A percentile compares a stretch with the other conserved stretches of the same genome.
Evolutionary conservation across 2,797 vertebrate genomes (phyloP).

Genomic region (Allobates femoralis): DNA sequence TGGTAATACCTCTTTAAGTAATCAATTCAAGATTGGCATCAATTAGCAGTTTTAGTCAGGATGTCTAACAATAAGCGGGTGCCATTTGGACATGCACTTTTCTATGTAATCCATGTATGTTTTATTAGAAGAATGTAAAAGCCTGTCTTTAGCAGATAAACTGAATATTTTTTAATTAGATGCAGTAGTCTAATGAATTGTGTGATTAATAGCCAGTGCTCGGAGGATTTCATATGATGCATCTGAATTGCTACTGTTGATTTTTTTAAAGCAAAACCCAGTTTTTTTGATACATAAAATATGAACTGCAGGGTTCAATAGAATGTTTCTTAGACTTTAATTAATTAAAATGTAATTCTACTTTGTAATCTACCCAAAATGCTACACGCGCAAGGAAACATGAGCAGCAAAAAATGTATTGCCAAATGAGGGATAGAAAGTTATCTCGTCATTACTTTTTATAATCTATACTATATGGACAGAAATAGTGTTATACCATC

Average conservation of each 20-base stretch:
- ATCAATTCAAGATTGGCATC: neutral
- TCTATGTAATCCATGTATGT: neutral
- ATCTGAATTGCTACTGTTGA: slow-evolving; percentile 51
- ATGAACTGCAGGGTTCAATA: slow-evolving; percentile 39
- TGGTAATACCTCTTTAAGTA: no score
- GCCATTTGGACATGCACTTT: neutral
- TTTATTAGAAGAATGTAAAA: slow-evolving; percentile 34
- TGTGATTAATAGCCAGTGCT: slow-evolving; percentile 58
- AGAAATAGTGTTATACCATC: no score
- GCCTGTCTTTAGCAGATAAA: slow-evolving; percentile 31
- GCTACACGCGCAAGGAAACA: neutral
- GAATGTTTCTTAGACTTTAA: slow-evolving; percentile 25
- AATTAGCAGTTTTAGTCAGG: neutral
- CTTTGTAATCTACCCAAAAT: neutral
- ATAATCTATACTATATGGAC: no score
- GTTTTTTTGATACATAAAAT: slow-evolving; percentile 50
- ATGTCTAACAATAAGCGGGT: neutral
- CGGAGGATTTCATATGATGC: slow-evolving; percentile 51
- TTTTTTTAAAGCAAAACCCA: slow-evolving; percentile 52
- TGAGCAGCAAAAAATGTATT: neutral
- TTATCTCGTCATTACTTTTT: neutral
- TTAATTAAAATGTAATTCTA: slow-evolving; percentile 4
- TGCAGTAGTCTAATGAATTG: slow-evolving; percentile 58
- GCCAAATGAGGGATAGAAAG: neutral
- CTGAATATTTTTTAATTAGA: slow-evolving; percentile 56